phyloP scores from a whole-genome alignment of 2,113 vertebrate genomes.

The Mugil cephalus region DNA sequence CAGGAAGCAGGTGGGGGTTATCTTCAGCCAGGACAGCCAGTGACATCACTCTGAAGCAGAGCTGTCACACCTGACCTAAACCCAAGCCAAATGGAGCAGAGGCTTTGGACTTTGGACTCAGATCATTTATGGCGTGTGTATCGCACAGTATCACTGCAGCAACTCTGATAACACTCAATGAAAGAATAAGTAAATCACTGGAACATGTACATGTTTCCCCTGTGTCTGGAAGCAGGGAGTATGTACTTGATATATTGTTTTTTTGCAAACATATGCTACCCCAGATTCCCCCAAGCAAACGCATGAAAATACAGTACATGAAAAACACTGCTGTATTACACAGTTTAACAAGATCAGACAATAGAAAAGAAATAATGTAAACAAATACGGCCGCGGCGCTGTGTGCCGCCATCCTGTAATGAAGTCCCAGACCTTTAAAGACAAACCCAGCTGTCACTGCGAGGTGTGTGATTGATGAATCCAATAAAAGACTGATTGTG shows the following conservation, averaged over 20 bases:
- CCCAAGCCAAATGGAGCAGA: constrained; percentile 27
- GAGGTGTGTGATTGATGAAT: constrained; percentile 65
- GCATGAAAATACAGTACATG: background rate
- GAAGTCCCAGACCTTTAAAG: constrained; percentile 39
- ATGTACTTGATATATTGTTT: background rate
- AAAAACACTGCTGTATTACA: constrained; percentile 7
- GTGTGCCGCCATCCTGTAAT: constrained; percentile 28
- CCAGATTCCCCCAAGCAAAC: background rate
- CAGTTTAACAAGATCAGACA: background rate
- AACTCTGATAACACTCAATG: constrained; percentile 12
- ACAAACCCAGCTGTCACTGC: constrained; percentile 45
- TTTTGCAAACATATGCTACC: background rate
- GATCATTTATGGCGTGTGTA: constrained; percentile 20
- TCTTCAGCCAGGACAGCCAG: constrained; percentile 78
- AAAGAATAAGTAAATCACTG: constrained; percentile 21
- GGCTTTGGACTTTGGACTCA: constrained; percentile 29
- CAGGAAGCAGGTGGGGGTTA: constrained; percentile 80
- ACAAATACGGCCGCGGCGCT: constrained; percentile 21
- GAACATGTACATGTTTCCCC: background rate
- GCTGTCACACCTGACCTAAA: constrained; percentile 47
- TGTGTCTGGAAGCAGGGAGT: background rate
- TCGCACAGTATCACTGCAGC: background rate
- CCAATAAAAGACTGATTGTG: constrained; percentile 67
- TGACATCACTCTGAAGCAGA: constrained; percentile 49
- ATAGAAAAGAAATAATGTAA: constrained; percentile 8